Evolutionary conservation across 2,113 vertebrate species (phyloP), one percentile per base, ranked within the genome.

Genomic region (Lonchura striata): DNA sequence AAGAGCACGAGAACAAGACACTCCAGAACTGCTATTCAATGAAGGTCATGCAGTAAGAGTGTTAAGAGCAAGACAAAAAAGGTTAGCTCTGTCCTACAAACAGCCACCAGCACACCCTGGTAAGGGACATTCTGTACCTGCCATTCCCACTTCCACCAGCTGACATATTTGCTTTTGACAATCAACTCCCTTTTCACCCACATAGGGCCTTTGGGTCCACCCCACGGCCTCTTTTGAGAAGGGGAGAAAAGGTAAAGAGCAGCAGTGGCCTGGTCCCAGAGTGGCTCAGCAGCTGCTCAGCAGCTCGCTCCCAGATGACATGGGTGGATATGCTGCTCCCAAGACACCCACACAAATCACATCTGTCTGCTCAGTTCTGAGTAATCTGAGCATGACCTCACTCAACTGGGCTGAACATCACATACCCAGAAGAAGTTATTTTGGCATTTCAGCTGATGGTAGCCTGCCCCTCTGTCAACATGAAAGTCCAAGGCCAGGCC

Each of bases 281-380:
- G 37, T 0, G 0, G 86, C 44, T 15, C 0, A 0, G 47, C 39
- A 68, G 50, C 57, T 68, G 49, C 41, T 37, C 6, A 2, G 52
- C 50, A 78, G 69, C 35, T 70, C 0, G 0, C 13, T n/a, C 13
- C 25, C 20, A 15, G 42, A 57, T 69, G 25, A 25, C 2, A 4
- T 0, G 21, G 53, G 25, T 49, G 42, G 35, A 28, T 7, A 17
- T 1, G 35, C n/a, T 41, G 31, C 37, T 72, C 59, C 60, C 24
- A 42, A 56, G 56, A 56, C 68, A 80, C 24, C 13, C 1, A 1
- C 13, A 56, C n/a, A 53, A 61, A 49, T 10, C 2, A 0, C 68
- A 88, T 22, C 41, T 42, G 15, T 71, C 54, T 22, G 27, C 35
- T 84, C 56, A 12, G 13, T 23, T 68, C 65, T 68, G 49, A 54